A percentile compares a stretch with the other conserved stretches of the same genome.
Conservation (phyloP, 1,140 invertebrate genomes). For the Cecropterus lyciades region DNA sequence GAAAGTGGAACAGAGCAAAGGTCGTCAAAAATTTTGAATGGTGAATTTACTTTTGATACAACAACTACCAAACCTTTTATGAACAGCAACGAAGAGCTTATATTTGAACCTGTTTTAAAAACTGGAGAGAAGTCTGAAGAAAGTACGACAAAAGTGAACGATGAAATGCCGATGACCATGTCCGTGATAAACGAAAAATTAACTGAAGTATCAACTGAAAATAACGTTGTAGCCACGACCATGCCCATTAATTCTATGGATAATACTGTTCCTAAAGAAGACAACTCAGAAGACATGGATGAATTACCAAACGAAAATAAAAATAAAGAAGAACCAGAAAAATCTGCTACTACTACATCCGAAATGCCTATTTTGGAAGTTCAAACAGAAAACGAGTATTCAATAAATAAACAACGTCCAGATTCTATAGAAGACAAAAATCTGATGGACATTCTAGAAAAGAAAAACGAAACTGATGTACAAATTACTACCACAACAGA, state of each 20-base stretch:
- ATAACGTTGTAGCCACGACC: constrained; percentile 26
- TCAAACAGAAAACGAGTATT: constrained; percentile 47
- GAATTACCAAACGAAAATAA: constrained; percentile 26
- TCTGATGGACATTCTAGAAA: constrained; percentile 50
- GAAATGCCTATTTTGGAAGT: neutral
- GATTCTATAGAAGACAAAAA: constrained; percentile 57
- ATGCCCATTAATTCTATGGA: constrained; percentile 7
- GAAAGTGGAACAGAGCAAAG: constrained; percentile 50
- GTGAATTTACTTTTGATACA: constrained; percentile 46
- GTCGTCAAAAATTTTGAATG: constrained; percentile 56
- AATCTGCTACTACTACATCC: constrained; percentile 35
- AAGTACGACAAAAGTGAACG: constrained; percentile 16
- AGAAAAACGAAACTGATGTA: constrained; percentile 49
- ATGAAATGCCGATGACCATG: constrained; percentile 19
- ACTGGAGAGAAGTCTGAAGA: constrained; percentile 36
- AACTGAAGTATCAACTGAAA: constrained; percentile 23
- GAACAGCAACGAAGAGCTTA: constrained; percentile 42
- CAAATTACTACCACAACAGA: constrained; percentile 44
- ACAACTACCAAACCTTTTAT: constrained; percentile 42
- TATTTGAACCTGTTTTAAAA: constrained; percentile 41
- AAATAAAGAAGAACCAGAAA: constrained; percentile 35
- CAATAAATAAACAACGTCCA: constrained; percentile 54
- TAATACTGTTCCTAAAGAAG: constrained; percentile 42
- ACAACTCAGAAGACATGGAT: constrained; percentile 38
- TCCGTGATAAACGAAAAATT: constrained; percentile 34